Base-by-base conservation (phyloP, 2,888 invertebrate species). In the Chrysotoxum bicinctum region DNA sequence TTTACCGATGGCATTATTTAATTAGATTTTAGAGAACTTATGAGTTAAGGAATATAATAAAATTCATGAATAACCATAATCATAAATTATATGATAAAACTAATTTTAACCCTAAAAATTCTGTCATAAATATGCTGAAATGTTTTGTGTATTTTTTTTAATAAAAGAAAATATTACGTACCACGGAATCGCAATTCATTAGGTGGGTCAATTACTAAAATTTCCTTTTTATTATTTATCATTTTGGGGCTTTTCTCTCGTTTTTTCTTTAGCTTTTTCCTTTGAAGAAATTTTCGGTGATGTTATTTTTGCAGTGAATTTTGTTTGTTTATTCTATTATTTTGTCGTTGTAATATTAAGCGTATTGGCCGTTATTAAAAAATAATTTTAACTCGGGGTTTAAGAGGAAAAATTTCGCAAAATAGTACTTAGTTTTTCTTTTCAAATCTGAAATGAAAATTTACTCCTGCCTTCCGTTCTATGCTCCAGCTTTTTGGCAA, bases 171-270 rank as follows among this genome's bases (percentile, higher is more conserved):
- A 76, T 78, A 83, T 75, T 84, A 93, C 95, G 95, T 93, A 97
- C 98, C 97, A 94, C 95, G 94, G 93, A 98, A 98, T 94, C 95
- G 96, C 90, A 98, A 94, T 93, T 97, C 98, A 93, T 94, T 94
- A 93, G 95, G 95, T 89, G 98, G 98, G 91, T 97, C 96, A 94
- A 98, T 96, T 92, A 94, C 93, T 93, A 98, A 93, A 92, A 97
- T 94, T 68, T 96, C 96, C 90, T 94, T 94, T 91, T 94, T 95
- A 91, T 94, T 93, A 50, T 66, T 66, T 50, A 66, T 4, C 94
- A 94, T 94, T 86, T 88, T 88, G 74, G 50, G 66, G 56, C 82
- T 84, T 80, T 73, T 19, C 30, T 66, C 14, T 30, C 14, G 14
- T 35, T 35, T 32, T 43, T 62, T 62, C 16, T 60, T 69, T 50